Base-by-base conservation (phyloP, 2,113 vertebrate species). In the Heteronetta atricapilla region DNA sequence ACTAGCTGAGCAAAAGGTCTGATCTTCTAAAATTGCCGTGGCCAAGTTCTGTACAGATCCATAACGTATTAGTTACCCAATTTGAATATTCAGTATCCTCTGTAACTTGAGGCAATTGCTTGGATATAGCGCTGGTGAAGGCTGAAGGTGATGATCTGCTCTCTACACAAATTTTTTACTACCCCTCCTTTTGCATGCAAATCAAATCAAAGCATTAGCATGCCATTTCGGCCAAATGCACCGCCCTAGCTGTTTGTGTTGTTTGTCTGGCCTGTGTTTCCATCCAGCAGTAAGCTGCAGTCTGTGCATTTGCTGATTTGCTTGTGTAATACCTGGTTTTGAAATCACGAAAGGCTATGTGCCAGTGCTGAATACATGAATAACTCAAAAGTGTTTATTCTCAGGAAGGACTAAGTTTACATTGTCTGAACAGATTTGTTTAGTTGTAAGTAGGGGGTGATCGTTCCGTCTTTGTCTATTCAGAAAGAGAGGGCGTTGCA, bases 331-430 rank as follows among this genome's bases (percentile, higher is more conserved):
- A 93, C 81, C 93, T 91, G 89, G 74, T 25, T 90, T 92, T 60
- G 90, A 66, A 89, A 92, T 94, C 36, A 44, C 1, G 4, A 79
- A 91, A 92, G 84, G 31, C 77, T 89, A 11, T 9, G 26, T 92
- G 78, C 93, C 58, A 55, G 66, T 22, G 23, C 8, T 75, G 93
- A 82, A 92, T 89, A 52, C 44, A 87, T 95, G 74, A 94, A 87
- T 94, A 97, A 85, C 86, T 90, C 89, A 17, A 9, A 92, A 89
- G 94, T 75, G 84, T 96, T 96, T 95, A 94, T 90, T 91, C 84
- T 87, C 38, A 60, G 93, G 94, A 89, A 92, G 64, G 56, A 16
- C 83, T 83, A 23, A 46, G 81, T 91, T 96, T 95, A 92, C 74
- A 3, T 92, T 87, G 84, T 94, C 75, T 92, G 93, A 85, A 62